Base-by-base conservation (phyloP, 2,888 invertebrate genomes). In the Drosophila mayaguana region DNA sequence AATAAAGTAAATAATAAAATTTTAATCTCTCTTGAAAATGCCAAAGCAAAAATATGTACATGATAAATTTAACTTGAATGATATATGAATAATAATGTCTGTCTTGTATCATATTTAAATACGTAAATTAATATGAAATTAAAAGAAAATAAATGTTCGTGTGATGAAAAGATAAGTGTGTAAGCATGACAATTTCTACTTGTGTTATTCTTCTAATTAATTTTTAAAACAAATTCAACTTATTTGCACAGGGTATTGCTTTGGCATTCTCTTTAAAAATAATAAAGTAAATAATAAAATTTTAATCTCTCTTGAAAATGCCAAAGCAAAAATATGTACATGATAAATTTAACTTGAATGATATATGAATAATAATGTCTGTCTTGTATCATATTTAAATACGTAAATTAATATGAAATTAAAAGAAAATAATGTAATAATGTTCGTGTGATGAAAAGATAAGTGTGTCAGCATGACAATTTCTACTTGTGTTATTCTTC, bases 151-250 rank as follows among this genome's bases (percentile, higher is more conserved):
- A 61, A 42, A 11, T 18, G 20, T 16, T 25, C 22, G 14, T 22
- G 11, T 50, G n/a, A 14, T 38, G 28, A 36, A 20, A 18, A 34
- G 43, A 43, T 62, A 54, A 62, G 54, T 62, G 54, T 36, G 34
- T 34, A 43, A 25, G 18, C 34, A 36, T 18, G 43, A 45, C 54
- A 62, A 28, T 46, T 28, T 20, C 38, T 46, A 28, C 22, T 28
- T 5, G 16, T 54, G 25, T 56, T 34, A 45, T 32, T 25, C 54
- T 25, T 59, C 61, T 62, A 74, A 75, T 64, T 62, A 63, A 53
- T 64, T 63, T 46, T 38, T 40, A 59, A 55, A 57, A 32, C 8
- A 43, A 75, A 69, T 54, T 62, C 59, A 75, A 72, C 18, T 16
- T 53, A 9, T 28, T 11, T 25, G 1, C 11, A 50, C 20, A 64